These are phyloP conservation scores for Semaprochilodus insignis DNA, from an alignment of 2,797 vertebrate genomes.

Conservation along the genomic window DNA sequence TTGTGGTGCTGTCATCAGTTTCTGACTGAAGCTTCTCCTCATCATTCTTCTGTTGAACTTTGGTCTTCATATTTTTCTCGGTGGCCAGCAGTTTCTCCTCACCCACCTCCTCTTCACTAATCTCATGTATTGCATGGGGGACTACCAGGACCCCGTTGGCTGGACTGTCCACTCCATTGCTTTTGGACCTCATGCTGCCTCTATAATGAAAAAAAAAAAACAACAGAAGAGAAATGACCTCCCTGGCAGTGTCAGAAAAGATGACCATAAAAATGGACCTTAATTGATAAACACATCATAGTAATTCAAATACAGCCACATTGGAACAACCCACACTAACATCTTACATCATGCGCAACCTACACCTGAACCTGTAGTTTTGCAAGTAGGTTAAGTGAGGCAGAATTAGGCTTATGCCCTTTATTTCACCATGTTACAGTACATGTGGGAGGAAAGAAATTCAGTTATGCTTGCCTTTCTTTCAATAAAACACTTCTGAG, in stretches of 20 bases:
- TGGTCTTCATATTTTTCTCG: constrained; percentile 86
- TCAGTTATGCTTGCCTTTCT: constrained; percentile 9
- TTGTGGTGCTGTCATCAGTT: constrained; percentile 81
- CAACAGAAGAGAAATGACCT: background rate
- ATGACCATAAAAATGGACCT: background rate
- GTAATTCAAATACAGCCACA: too few relatives aligned
- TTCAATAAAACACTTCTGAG: constrained; percentile 21
- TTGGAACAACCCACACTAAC: background rate
- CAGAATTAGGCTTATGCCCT: background rate
- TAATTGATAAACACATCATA: background rate
- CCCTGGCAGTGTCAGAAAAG: background rate
- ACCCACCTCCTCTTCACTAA: constrained; percentile 81
- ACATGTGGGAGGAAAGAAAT: constrained; percentile 5
- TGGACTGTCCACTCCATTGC: constrained; percentile 84
- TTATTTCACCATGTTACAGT: background rate
- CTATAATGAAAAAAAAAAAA: constrained; percentile 69
- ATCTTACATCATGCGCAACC: background rate
- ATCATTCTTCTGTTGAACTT: constrained; percentile 82
- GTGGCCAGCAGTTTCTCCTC: constrained; percentile 81
- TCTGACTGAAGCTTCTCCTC: constrained; percentile 82
- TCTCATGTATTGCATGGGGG: constrained; percentile 79
- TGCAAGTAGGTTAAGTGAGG: background rate
- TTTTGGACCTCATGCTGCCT: constrained; percentile 93
- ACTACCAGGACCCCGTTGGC: constrained; percentile 81
- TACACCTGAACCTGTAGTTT: background rate